These are phyloP conservation scores for Tachysurus vachellii DNA, from an alignment of 2,113 vertebrate genomes.

Conservation along the genomic window DNA sequence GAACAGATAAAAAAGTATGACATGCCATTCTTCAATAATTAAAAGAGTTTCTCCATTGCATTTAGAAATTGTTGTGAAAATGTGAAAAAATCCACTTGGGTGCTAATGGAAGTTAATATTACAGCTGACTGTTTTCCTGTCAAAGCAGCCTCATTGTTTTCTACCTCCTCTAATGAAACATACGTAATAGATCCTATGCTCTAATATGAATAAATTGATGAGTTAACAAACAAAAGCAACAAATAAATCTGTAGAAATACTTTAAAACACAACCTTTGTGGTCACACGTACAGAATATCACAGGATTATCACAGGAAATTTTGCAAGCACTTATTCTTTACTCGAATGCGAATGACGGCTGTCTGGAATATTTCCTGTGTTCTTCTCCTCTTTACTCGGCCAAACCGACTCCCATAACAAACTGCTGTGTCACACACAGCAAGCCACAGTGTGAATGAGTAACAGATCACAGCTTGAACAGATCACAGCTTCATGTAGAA, in stretches of 20 bases:
- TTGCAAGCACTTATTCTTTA: not conserved
- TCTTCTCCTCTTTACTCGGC: not conserved
- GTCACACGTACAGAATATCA: not conserved
- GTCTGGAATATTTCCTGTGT: conserved; percentile 68
- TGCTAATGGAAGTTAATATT: not conserved
- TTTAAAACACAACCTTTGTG: not conserved
- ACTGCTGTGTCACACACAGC: conserved; percentile 25
- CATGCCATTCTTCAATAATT: not conserved
- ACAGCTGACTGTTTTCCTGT: not conserved
- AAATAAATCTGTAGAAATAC: not conserved
- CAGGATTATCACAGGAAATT: not conserved
- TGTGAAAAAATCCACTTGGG: not conserved
- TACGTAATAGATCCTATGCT: not conserved
- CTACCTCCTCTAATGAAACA: not conserved
- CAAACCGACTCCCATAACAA: conserved; percentile 11
- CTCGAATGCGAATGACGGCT: conserved; percentile 53
- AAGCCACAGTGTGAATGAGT: conserved; percentile 13
- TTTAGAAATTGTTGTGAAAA: not conserved
- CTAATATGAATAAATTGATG: not conserved
- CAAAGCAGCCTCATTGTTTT: not conserved
- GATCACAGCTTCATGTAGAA: conserved; percentile 38
- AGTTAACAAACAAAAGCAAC: not conserved
- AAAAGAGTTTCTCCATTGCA: not conserved
- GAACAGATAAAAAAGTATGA: not conserved
- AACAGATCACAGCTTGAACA: conserved; percentile 1